phyloP scores from a whole-genome alignment of 2,797 vertebrate genomes.

The Podarcis siculus region DNA sequence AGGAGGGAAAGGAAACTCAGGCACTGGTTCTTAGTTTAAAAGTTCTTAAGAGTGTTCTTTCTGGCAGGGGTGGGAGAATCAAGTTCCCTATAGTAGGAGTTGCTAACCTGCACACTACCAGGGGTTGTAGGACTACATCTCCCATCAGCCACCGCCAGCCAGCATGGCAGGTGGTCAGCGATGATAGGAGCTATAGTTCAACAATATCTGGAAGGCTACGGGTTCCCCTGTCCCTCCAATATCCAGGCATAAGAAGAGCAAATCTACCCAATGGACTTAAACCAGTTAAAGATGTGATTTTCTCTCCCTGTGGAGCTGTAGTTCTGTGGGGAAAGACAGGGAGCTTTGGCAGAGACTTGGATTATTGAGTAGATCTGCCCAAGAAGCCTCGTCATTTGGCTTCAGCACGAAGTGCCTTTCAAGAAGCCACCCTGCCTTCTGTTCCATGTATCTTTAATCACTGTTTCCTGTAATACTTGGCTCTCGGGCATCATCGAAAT shows the following conservation, averaged over 20 bases:
- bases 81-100: no score
- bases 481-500: background rate
- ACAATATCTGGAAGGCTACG: background rate
- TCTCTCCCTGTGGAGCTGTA: background rate
- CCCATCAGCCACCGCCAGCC: no score
- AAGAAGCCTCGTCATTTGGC: background rate
- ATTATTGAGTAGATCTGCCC: background rate
- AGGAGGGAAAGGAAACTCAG: no score
- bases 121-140: background rate
- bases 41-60: no score
- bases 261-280: background rate
- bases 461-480: background rate
- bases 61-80: no score
- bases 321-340: background rate
- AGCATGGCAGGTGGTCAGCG: no score
- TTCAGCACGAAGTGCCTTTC: background rate
- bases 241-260: background rate
- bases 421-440: background rate
- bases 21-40: no score
- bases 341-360: background rate
- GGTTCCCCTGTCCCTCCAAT: background rate
- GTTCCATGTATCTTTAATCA: background rate
- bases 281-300: background rate
- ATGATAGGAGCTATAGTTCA: background rate
- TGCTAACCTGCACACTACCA: no score